Percentiles rank a stretch among this genome's conserved stretches.
Conservation (phyloP, 2,113 vertebrate species). For the Ifrita kowaldi region DNA sequence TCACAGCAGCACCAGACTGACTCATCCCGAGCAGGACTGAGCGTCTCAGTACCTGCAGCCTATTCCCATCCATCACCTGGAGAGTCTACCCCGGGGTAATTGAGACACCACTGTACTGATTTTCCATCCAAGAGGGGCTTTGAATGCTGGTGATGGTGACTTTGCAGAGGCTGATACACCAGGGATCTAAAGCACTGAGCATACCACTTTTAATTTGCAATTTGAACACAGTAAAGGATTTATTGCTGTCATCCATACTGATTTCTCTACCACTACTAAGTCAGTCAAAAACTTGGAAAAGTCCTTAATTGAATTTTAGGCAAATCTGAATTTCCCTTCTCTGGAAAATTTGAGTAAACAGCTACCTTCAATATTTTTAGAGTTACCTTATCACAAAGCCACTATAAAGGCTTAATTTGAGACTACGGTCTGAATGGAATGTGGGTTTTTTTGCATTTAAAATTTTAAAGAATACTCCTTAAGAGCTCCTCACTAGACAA, state of each 20-base stretch:
- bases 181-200: background rate
- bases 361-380: background rate
- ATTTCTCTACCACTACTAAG: background rate
- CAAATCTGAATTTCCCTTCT: background rate
- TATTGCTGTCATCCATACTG: background rate
- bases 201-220: background rate
- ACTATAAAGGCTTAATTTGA: background rate
- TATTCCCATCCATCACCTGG: background rate
- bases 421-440: background rate
- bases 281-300: background rate
- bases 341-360: background rate
- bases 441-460: background rate
- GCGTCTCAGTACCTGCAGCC: background rate
- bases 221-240: background rate
- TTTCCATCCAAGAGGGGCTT: background rate
- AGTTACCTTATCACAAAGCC: background rate
- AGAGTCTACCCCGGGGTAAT: accelerated
- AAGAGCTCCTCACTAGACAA: background rate
- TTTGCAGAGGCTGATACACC: slow-evolving; percentile 1
- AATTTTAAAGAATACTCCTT: background rate
- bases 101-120: background rate
- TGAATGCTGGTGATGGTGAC: background rate
- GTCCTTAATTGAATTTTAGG: background rate
- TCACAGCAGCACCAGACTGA: background rate
- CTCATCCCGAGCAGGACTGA: background rate